These are phyloP conservation scores for Mionectes macconnelli DNA, from an alignment of 2,113 vertebrate species.

Conservation along the genomic window DNA sequence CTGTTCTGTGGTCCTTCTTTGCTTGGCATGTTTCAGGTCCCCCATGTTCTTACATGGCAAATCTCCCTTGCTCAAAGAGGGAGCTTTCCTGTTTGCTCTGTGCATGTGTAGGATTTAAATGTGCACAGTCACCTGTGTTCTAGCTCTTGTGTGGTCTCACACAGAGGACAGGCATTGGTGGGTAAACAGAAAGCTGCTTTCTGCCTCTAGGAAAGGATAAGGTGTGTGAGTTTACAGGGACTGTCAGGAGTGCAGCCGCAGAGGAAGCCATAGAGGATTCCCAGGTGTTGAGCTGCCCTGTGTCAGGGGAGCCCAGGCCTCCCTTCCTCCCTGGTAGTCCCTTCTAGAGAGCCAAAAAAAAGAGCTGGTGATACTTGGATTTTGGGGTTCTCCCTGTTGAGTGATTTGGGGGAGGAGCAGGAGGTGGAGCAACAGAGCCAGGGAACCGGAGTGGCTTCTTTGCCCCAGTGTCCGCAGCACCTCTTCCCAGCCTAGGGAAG, in stretches of 20 bases:
- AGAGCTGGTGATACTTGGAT: not conserved
- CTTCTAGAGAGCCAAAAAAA: not conserved
- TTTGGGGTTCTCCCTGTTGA: not conserved
- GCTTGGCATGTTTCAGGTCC: accelerated
- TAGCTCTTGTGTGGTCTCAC: not conserved
- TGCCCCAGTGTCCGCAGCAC: not conserved
- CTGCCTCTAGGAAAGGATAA: not conserved
- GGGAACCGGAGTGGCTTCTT: not conserved
- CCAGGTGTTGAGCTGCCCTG: accelerated
- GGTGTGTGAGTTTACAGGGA: accelerated
- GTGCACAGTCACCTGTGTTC: accelerated
- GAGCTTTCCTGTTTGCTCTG: not conserved
- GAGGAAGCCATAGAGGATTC: not conserved
- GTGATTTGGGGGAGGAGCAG: not conserved
- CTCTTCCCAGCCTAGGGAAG: not conserved
- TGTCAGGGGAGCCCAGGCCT: not conserved
- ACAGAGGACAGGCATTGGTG: accelerated
- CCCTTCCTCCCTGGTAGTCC: not conserved
- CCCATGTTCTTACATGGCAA: accelerated
- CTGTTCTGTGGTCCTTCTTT: accelerated
- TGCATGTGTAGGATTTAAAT: not conserved
- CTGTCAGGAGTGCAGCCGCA: accelerated
- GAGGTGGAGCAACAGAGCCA: not conserved
- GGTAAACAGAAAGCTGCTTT: not conserved
- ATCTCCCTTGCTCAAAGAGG: accelerated